phyloP scores from a whole-genome alignment of 2,888 invertebrate genomes.

The Hirtodrosophila alboralis region DNA sequence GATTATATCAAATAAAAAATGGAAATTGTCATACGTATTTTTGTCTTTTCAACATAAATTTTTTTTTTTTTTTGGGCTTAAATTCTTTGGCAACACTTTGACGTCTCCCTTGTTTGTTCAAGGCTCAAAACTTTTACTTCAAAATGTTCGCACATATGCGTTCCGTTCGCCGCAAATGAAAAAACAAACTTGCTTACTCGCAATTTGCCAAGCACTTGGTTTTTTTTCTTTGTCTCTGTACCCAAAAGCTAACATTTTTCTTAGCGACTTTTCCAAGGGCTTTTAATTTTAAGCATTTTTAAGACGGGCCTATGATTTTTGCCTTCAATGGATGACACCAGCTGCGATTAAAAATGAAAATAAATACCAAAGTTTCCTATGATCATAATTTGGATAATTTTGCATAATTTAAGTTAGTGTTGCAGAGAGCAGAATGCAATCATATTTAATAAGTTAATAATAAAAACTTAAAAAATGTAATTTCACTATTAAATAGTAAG shows the following conservation, averaged over 20 bases:
- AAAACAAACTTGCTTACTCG: conserved; percentile 33
- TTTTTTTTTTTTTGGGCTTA: not conserved
- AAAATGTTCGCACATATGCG: conserved; percentile 32
- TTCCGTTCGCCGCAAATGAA: not conserved
- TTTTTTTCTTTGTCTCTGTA: conserved; percentile 16
- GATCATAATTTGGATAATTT: conserved; percentile 67
- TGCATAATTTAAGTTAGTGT: conserved; percentile 42
- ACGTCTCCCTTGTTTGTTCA: conserved; percentile 8
- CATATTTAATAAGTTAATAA: not conserved
- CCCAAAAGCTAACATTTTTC: conserved; percentile 45
- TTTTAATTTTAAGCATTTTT: conserved; percentile 42
- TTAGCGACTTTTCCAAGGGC: conserved; percentile 42
- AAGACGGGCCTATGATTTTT: conserved; percentile 27
- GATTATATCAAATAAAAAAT: conserved; percentile 70
- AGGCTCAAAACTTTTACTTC: conserved; percentile 16
- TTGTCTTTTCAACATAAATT: not conserved
- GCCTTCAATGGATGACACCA: conserved; percentile 27
- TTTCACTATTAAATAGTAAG: no score
- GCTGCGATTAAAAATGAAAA: conserved; percentile 32
- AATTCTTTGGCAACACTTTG: not conserved
- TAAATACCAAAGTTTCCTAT: conserved; percentile 32
- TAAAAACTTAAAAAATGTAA: no score
- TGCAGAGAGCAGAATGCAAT: no score
- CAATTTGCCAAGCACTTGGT: conserved; percentile 36
- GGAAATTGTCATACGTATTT: conserved; percentile 46